phyloP scores from a whole-genome alignment of 2,888 invertebrate genomes.

The Agapostemon virescens region DNA sequence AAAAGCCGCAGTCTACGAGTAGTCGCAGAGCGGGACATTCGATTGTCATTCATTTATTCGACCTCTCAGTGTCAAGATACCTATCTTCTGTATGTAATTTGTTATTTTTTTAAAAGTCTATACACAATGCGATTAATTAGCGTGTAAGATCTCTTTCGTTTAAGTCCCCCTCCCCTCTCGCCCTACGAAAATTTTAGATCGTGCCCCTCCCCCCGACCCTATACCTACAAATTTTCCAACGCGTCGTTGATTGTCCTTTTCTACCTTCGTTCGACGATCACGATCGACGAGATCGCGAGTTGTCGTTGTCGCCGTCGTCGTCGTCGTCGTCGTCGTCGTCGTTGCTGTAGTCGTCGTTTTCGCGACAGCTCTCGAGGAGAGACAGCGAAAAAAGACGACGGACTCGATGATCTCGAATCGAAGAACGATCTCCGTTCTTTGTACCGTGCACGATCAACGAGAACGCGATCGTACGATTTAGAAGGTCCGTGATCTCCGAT shows the following conservation, averaged over 20 bases:
- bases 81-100: constrained; percentile 78
- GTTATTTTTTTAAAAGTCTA: constrained; percentile 81
- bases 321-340: neutral
- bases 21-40: constrained; percentile 45
- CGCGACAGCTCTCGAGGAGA: neutral
- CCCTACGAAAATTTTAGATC: constrained; percentile 19
- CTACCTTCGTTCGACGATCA: neutral
- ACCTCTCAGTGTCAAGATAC: constrained; percentile 75
- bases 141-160: constrained; percentile 68
- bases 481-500: constrained; percentile 16
- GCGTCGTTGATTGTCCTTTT: neutral
- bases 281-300: neutral
- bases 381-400: neutral
- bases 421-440: neutral
- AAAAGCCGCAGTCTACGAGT: constrained; percentile 20
- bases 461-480: constrained; percentile 22
- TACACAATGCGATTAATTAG: constrained; percentile 77
- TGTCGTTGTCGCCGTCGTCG: neutral
- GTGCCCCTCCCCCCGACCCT: too few species aligned
- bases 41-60: constrained; percentile 73
- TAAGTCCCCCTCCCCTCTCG: constrained; percentile 19
- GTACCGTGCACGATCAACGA: constrained; percentile 33
- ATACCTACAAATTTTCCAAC: neutral
- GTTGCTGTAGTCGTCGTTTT: too few species aligned
- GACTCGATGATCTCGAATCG: neutral